A percentile compares a stretch with the other conserved stretches of the same genome.
phyloP scores from a whole-genome alignment of 2,888 invertebrate genomes.

The Eucera pruinosa region DNA sequence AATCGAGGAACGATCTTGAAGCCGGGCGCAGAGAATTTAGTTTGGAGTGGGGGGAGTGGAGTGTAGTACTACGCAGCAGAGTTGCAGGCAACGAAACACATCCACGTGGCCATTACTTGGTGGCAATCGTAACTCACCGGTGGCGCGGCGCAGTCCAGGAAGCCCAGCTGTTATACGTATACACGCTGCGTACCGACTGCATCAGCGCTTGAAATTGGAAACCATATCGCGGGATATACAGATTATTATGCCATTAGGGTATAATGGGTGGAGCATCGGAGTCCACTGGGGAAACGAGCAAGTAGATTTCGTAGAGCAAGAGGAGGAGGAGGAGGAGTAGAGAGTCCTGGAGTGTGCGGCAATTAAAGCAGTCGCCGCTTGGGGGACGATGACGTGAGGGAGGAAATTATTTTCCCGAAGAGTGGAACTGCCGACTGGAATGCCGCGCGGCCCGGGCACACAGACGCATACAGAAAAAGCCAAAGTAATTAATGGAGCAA shows the following conservation, averaged over 20 bases:
- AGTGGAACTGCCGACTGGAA: constrained; percentile 33
- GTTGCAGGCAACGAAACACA: constrained; percentile 47
- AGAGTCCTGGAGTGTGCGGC: constrained; percentile 57
- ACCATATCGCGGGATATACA: constrained; percentile 75
- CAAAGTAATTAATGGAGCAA: constrained; percentile 63
- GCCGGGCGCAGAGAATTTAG: constrained; percentile 42
- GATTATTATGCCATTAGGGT: constrained; percentile 78
- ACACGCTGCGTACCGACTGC: constrained; percentile 63
- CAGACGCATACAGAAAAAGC: too few species aligned
- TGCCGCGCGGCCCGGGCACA: constrained; percentile 14
- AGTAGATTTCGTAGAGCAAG: constrained; percentile 67
- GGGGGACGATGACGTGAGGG: constrained; percentile 59
- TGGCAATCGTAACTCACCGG: constrained; percentile 67
- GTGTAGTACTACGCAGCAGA: constrained; percentile 8
- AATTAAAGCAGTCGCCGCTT: constrained; percentile 65
- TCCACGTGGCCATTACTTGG: constrained; percentile 69
- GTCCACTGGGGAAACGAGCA: constrained; percentile 64
- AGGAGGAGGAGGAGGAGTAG: too few species aligned
- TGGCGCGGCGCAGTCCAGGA: constrained; percentile 42
- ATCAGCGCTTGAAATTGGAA: constrained; percentile 75
- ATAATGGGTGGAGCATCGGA: constrained; percentile 69
- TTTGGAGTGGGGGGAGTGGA: constrained; percentile 28
- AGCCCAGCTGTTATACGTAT: constrained; percentile 64
- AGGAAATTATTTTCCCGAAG: constrained; percentile 65
- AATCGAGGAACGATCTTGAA: constrained; percentile 56